Evolutionary conservation across 1,140 invertebrate species (phyloP), one percentile per base, ranked within the genome.

Genomic region (Zophobas morio): DNA sequence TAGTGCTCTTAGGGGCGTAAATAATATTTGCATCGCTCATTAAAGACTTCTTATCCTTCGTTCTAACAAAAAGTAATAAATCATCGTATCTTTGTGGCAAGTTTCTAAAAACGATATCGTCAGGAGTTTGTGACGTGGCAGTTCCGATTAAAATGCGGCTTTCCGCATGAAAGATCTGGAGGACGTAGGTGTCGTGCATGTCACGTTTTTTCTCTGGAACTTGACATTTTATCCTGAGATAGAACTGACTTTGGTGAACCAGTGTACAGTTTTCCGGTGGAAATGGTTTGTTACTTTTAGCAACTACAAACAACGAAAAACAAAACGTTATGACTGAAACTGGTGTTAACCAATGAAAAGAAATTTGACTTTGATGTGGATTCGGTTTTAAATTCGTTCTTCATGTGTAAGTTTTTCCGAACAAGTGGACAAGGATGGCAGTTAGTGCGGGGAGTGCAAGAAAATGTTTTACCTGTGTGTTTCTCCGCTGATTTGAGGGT

Each of bases 401-500:
- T 20, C 20, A 20, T 20, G 20, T 20, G 20, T 20, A 20, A 46
- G 42, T 46, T 56, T 56, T 56, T 56, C n/a, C 20, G 20, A 20
- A 20, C 20, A 20, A 20, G 20, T 20, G 20, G 20, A 20, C 20
- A 20, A 20, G 20, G 20, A 20, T 20, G 20, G 20, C 0, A 20
- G 20, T 20, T 20, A 56, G 20, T 56, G 20, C 42, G 6, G 36
- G 37, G 46, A 37, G 6, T 40, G 36, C 6, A n/a, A 60, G 72
- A 54, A 74, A 56, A 8, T 47, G 8, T 8, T 60, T 90, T 88
- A 93, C 93, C 92, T 83, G 92, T 94, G 81, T 93, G 91, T 86
- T 93, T 94, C 83, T 95, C 93, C 8, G 94, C 93, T 76, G 92
- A 90, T 84, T 94, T 94, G 2, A 94, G 86, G 0, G 94, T 95